Conservation (phyloP, 1,140 invertebrate genomes). For the Theocolax elegans region DNA sequence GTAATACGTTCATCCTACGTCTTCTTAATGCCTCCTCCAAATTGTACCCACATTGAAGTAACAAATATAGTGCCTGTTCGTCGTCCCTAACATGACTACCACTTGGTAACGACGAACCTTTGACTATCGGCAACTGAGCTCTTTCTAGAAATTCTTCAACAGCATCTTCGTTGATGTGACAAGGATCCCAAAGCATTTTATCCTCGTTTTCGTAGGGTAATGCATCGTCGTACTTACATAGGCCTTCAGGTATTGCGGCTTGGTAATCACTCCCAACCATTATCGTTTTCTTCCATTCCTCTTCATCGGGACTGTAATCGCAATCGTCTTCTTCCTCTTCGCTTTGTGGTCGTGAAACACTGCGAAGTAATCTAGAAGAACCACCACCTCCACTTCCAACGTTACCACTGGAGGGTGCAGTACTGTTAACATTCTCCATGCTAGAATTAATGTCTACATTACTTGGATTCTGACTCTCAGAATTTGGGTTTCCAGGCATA, state of each 20-base stretch:
- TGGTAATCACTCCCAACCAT: constrained; percentile 97
- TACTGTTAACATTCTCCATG: constrained; percentile 41
- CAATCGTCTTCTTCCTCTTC: constrained; percentile 81
- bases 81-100: constrained; percentile 90
- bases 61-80: constrained; percentile 91
- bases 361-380: constrained; percentile 66
- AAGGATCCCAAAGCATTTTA: constrained; percentile 93
- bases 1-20: constrained; percentile 82
- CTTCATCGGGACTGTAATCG: constrained; percentile 81
- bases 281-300: constrained; percentile 87
- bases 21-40: constrained; percentile 90
- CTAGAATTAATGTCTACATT: constrained; percentile 34
- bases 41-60: constrained; percentile 95
- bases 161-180: constrained; percentile 76
- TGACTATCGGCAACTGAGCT: constrained; percentile 72
- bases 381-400: constrained; percentile 52
- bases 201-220: constrained; percentile 97
- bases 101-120: constrained; percentile 74
- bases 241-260: constrained; percentile 90
- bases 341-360: constrained; percentile 73
- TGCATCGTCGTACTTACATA: constrained; percentile 91
- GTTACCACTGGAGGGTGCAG: constrained; percentile 52
- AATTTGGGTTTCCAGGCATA: background rate
- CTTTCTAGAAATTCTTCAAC: constrained; percentile 86
- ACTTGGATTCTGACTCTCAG: background rate